Percentiles rank a stretch among this genome's conserved stretches.
These are phyloP conservation scores for Dallia pectoralis DNA, from an alignment of 2,797 vertebrate genomes.

Conservation along the genomic window DNA sequence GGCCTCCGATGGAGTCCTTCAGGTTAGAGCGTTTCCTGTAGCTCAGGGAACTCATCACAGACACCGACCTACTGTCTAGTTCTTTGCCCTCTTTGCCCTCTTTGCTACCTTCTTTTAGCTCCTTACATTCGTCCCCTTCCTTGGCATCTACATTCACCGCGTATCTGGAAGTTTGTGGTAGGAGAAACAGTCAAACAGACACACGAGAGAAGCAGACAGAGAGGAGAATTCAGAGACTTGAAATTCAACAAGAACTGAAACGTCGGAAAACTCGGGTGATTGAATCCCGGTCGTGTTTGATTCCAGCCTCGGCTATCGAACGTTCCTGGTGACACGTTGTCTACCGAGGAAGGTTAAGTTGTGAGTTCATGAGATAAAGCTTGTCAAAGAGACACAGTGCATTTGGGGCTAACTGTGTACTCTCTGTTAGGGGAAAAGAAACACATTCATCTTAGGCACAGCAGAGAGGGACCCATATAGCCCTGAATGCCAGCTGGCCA, in stretches of 20 bases:
- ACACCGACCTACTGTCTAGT: constrained; percentile 81
- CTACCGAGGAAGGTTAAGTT: not conserved
- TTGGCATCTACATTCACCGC: constrained; percentile 72
- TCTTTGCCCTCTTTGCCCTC: constrained; percentile 71
- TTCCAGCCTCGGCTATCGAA: not conserved
- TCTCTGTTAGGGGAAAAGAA: constrained; percentile 39
- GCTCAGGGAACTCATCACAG: constrained; percentile 91
- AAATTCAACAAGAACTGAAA: constrained; percentile 16
- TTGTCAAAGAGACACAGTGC: not conserved
- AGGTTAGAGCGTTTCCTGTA: constrained; percentile 89
- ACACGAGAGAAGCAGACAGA: constrained; percentile 29
- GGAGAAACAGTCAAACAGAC: constrained; percentile 18
- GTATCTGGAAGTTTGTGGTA: constrained; percentile 61
- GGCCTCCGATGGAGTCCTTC: constrained; percentile 91
- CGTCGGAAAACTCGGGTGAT: not conserved
- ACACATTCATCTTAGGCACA: constrained; percentile 62
- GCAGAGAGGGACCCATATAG: constrained; percentile 61
- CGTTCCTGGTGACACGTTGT: not conserved
- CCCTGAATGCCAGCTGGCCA: constrained; percentile 72
- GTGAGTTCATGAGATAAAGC: not conserved
- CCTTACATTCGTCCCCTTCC: constrained; percentile 71
- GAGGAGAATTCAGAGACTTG: constrained; percentile 19
- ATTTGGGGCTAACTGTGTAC: constrained; percentile 48
- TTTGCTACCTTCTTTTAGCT: constrained; percentile 63
- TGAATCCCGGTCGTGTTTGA: not conserved